Evolutionary conservation across 2,797 vertebrate species (phyloP), one percentile per base, ranked within the genome.

Genomic region (Astyanax mexicanus): DNA sequence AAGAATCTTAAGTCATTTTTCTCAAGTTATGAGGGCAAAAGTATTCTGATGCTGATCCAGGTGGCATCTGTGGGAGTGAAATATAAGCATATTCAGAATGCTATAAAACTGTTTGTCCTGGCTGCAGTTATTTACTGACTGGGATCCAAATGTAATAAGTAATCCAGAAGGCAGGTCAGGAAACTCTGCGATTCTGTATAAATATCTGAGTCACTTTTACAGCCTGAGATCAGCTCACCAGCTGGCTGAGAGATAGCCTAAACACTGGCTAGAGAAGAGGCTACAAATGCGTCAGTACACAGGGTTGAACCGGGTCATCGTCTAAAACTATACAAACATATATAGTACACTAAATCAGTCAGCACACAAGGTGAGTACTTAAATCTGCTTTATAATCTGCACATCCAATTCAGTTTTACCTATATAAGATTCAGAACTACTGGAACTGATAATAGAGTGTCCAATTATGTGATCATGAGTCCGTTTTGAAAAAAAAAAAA

Each of bases 211-310:
- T 44, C 35, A 60, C 32, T 61, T 10, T 51, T 6, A 6, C 61
- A 29, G 6, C 65, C 32, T 13, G 17, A 1, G 10, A 40, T 0
- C 12, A 6, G 13, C 21, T 64, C 37, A 42, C 3, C 47, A 37
- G 42, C 38, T 62, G 57, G n/a, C 47, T 10, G n/a, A 67, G 10
- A 10, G 2, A 25, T 13, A 51, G 25, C 21, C 27, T 75, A 75
- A 75, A 75, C 62, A 68, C 11, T 38, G 44, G n/a, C n/a, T 10
- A 19, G 32, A 21, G 13, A 61, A 69, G 54, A 75, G 7, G 6
- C 1, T 47, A 60, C 15, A 58, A 47, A 19, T 68, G 32, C 32
- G 27, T 68, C 54, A 55, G 29, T 7, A 25, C 49, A 9, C 6
- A 0, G 19, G 47, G 61, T 55, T 25, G 25, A 2, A 8, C 3